A percentile compares a stretch with the other conserved stretches of the same genome.
phyloP scores from a whole-genome alignment of 1,140 invertebrate species.

The Ylistrum balloti region DNA sequence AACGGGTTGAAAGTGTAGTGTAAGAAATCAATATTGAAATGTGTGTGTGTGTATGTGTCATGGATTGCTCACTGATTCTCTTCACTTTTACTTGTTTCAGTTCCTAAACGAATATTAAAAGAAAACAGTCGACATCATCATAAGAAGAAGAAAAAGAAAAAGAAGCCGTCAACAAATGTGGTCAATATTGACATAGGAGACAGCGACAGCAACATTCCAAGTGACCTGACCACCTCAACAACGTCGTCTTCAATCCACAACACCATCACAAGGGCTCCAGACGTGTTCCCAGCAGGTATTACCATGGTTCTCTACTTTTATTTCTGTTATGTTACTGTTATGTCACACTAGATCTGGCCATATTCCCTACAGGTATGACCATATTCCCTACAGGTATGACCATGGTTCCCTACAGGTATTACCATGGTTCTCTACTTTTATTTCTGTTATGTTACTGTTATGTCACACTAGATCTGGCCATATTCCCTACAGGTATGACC shows the following conservation, averaged over 20 bases:
- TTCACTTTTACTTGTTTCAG: conserved; percentile 83
- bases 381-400: no score
- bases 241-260: background rate
- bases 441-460: background rate
- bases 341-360: no score
- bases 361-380: no score
- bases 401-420: background rate
- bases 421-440: background rate
- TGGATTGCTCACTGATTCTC: background rate
- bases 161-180: conserved; percentile 46
- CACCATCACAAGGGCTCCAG: background rate
- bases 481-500: no score
- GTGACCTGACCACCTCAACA: background rate
- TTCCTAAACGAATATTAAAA: conserved; percentile 91
- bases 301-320: background rate
- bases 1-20: background rate
- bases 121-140: conserved; percentile 85
- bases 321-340: background rate
- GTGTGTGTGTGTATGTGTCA: background rate
- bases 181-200: conserved; percentile 37
- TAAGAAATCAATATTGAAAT: conserved; percentile 24
- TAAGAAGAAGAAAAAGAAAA: conserved; percentile 65
- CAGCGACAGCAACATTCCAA: background rate
- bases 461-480: no score
- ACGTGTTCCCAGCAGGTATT: background rate